Percentiles rank a stretch among this genome's conserved stretches.
Conservation (phyloP, 2,113 vertebrate genomes). For the Pantherophis guttatus region DNA sequence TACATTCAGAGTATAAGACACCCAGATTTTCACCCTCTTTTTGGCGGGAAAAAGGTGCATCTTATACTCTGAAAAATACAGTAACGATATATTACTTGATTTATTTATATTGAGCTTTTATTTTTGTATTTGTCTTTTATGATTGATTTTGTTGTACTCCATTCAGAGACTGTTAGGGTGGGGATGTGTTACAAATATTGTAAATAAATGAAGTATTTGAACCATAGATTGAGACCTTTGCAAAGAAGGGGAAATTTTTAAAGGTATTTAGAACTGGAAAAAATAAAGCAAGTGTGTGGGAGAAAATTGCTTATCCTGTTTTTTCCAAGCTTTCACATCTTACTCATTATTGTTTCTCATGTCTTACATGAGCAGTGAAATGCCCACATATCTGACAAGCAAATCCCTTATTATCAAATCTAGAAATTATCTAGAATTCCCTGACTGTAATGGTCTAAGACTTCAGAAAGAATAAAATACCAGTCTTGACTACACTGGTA, state of each 20-base stretch:
- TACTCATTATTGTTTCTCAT: neutral
- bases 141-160: neutral
- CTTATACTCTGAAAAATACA: no score
- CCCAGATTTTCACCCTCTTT: no score
- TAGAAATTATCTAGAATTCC: neutral
- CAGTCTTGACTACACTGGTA: neutral
- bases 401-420: neutral
- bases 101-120: neutral
- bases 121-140: neutral
- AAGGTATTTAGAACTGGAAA: neutral
- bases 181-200: neutral
- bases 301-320: neutral
- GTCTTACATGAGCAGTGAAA: neutral
- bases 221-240: neutral
- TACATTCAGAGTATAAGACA: no score
- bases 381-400: neutral
- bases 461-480: neutral
- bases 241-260: neutral
- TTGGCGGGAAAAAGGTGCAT: no score
- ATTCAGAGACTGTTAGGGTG: neutral
- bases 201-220: neutral
- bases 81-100: neutral
- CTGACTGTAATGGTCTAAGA: neutral
- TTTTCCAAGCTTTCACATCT: neutral
- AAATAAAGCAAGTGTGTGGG: neutral